Percentiles rank a stretch among this genome's conserved stretches.
Evolutionary conservation across 2,888 invertebrate genomes (phyloP).

Genomic region (Rosalia funebris): DNA sequence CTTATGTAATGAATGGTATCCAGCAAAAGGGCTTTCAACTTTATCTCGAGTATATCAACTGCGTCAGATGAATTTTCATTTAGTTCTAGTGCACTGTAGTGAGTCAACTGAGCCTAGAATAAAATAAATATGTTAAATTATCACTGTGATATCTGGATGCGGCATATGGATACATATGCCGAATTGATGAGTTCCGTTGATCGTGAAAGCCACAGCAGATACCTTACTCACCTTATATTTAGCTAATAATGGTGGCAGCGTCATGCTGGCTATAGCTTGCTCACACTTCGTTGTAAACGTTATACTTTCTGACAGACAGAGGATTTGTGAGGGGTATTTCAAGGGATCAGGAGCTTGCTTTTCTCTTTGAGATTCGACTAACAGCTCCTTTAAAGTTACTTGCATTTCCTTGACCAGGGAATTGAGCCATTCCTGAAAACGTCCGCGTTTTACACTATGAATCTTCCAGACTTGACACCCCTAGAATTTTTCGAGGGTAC

Average conservation of each 20-base stretch:
- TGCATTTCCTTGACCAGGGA: conserved; percentile 87
- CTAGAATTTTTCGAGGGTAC: too few species aligned
- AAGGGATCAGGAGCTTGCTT: conserved; percentile 69
- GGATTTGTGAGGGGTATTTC: conserved; percentile 79
- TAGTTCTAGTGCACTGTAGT: conserved; percentile 65
- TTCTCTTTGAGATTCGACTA: conserved; percentile 69
- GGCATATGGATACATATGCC: too few species aligned
- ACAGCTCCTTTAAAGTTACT: conserved; percentile 75
- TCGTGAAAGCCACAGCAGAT: too few species aligned
- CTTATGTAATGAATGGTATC: conserved; percentile 93
- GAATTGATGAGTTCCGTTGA: too few species aligned
- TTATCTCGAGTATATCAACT: conserved; percentile 69
- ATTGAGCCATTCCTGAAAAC: conserved; percentile 75
- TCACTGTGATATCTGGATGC: neutral
- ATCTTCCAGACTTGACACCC: neutral
- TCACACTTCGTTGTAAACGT: conserved; percentile 87
- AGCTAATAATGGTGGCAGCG: conserved; percentile 67
- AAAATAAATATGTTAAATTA: neutral
- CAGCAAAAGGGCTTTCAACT: conserved; percentile 90
- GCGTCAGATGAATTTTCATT: conserved; percentile 42
- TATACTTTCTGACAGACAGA: conserved; percentile 86
- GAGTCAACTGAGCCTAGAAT: conserved; percentile 64
- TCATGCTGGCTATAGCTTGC: conserved; percentile 77
- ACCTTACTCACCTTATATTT: conserved; percentile 66
- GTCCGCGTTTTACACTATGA: neutral